Percentiles rank a stretch among this genome's conserved stretches.
These are phyloP conservation scores for Mallateleia sp. DNA, from an alignment of 2,888 invertebrate genomes.

Conservation along the genomic window DNA sequence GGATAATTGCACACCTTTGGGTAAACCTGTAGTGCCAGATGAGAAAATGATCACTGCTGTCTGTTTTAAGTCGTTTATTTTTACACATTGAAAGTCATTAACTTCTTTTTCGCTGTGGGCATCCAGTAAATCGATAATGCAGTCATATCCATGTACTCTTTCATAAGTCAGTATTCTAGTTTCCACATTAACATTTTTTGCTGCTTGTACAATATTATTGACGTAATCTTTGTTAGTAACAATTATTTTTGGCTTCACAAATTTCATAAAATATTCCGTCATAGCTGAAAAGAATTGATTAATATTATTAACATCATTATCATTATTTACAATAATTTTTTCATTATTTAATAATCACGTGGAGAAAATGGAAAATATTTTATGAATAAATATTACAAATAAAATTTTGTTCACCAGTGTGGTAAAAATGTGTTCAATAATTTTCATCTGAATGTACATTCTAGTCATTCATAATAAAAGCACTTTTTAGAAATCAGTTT, in stretches of 20 bases:
- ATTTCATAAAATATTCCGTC: slow-evolving; percentile 80
- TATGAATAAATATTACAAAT: no score
- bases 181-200: slow-evolving; percentile 45
- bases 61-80: slow-evolving; percentile 57
- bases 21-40: slow-evolving; percentile 86
- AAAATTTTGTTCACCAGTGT: no score
- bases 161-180: slow-evolving; percentile 80
- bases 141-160: slow-evolving; percentile 50
- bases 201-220: slow-evolving; percentile 36
- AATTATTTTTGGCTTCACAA: slow-evolving; percentile 84
- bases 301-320: no score
- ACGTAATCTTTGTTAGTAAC: slow-evolving; percentile 75
- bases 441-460: no score
- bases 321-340: no score
- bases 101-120: slow-evolving; percentile 72
- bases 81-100: slow-evolving; percentile 75
- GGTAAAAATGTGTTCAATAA: no score
- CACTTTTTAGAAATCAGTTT: no score
- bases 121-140: slow-evolving; percentile 77
- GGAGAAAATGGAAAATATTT: no score
- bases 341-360: no score
- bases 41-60: slow-evolving; percentile 84
- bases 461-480: no score
- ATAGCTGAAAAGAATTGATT: slow-evolving; percentile 79
- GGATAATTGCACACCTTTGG: slow-evolving; percentile 84